Base-by-base conservation (phyloP, 2,113 vertebrate genomes). In the Recurvirostra avosetta region DNA sequence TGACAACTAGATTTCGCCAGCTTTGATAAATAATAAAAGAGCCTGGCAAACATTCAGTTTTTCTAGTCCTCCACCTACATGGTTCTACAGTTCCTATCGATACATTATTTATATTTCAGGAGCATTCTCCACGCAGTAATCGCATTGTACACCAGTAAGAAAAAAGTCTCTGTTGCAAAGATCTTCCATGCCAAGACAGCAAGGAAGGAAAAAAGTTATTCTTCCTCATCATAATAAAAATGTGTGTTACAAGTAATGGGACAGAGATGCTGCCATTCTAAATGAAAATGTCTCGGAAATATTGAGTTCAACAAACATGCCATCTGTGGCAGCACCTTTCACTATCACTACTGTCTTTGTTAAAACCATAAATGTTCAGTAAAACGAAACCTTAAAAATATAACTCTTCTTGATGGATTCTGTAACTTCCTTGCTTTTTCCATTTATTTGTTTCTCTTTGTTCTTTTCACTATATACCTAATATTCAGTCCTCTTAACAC, bases 21-120 rank as follows among this genome's bases (percentile, higher is more conserved):
- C 55, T 94, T 74, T 91, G 78, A 96, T 97, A 94, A 96, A 96
- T 94, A 97, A 96, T 96, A 65, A 55, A 97, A 4, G 45, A 96
- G 53, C 50, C 32, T 97, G 97, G 97, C 94, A 90, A 96, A 91
- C 86, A 73, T 30, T 86, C 92, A 66, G 53, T 70, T 92, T 94
- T 95, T 96, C 81, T 95, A 90, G 73, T 95, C 91, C 77, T 94
- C 71, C 38, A 86, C 71, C 91, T 82, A 91, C 76, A 56, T 45
- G 41, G 32, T 92, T 97, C 95, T 96, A 96, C 95, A 90, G 92
- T 97, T 97, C 96, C 91, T 96, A 63, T 58, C 12, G 0, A 90
- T 97, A 66, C 87, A 97, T 97, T 97, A 97, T 97, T 97, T 96
- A 97, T 97, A 85, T 85, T 91, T 88, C 84, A 96, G 76, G 67